A percentile compares a stretch with the other conserved stretches of the same genome.
Conservation (phyloP, 2,113 vertebrate species). For the Tretioscincus oriximinensis region DNA sequence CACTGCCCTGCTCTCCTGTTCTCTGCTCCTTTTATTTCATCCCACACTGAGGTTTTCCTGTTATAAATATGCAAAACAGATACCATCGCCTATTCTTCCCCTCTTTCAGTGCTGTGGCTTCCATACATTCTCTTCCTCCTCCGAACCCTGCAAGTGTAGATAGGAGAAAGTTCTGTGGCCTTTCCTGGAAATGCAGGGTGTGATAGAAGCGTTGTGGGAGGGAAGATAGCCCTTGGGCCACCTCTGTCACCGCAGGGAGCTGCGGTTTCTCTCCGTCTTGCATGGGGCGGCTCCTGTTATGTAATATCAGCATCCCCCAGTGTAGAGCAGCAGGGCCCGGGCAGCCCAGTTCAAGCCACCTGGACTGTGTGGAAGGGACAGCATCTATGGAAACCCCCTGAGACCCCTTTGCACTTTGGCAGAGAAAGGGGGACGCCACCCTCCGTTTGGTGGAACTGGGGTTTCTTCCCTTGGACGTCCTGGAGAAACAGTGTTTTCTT, state of each 20-base stretch:
- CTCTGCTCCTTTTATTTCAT: background rate
- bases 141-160: background rate
- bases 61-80: background rate
- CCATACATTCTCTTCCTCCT: background rate
- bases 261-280: conserved; percentile 34
- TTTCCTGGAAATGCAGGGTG: conserved; percentile 25
- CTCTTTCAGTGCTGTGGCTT: background rate
- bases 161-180: background rate
- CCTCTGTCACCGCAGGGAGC: background rate
- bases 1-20: background rate
- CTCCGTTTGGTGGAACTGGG: background rate
- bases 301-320: conserved; percentile 38
- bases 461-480: conserved; percentile 3
- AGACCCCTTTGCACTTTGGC: background rate
- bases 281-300: conserved; percentile 35
- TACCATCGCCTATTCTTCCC: background rate
- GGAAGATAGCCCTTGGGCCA: conserved; percentile 1
- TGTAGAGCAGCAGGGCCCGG: background rate
- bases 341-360: conserved; percentile 2
- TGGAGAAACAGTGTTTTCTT: background rate
- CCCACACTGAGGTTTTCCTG: background rate
- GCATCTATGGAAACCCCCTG: conserved; percentile 24
- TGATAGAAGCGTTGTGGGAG: conserved; percentile 6
- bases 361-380: background rate
- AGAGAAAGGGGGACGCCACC: background rate